phyloP scores from a whole-genome alignment of 2,113 vertebrate species.

The Spea multiplicata region DNA sequence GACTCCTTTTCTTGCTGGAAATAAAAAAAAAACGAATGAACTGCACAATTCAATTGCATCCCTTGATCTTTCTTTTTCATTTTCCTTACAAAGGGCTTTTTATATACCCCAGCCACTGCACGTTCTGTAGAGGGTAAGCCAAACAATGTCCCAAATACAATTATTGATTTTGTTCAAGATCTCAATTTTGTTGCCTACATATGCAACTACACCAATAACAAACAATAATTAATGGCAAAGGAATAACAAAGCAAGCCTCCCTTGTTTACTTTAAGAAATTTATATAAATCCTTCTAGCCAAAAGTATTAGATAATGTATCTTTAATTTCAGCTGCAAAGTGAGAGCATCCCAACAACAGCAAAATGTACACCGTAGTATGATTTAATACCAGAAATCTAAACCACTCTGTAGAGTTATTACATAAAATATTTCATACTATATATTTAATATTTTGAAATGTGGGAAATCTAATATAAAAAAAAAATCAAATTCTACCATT shows the following conservation, averaged over 20 bases:
- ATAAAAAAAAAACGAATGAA: neutral
- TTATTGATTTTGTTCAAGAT: neutral
- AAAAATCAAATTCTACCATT: too few relatives aligned
- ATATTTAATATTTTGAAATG: too few relatives aligned
- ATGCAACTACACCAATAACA: neutral
- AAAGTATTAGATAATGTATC: neutral
- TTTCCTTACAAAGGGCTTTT: neutral
- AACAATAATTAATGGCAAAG: neutral
- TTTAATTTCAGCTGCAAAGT: neutral
- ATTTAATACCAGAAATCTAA: too few relatives aligned
- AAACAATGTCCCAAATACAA: neutral
- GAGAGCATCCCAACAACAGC: too few relatives aligned
- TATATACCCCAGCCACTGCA: neutral
- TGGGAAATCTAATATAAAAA: too few relatives aligned
- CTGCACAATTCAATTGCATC: neutral
- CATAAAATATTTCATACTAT: too few relatives aligned
- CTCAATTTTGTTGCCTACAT: neutral
- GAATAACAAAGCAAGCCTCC: neutral
- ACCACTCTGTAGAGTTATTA: too few relatives aligned
- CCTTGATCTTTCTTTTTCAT: neutral
- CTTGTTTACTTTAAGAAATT: neutral
- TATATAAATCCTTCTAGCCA: neutral
- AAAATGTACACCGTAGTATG: too few relatives aligned
- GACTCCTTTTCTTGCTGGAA: conserved; percentile 2
- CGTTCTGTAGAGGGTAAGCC: neutral